Conservation (phyloP, 2,888 invertebrate genomes). For the Eulithis testata region DNA sequence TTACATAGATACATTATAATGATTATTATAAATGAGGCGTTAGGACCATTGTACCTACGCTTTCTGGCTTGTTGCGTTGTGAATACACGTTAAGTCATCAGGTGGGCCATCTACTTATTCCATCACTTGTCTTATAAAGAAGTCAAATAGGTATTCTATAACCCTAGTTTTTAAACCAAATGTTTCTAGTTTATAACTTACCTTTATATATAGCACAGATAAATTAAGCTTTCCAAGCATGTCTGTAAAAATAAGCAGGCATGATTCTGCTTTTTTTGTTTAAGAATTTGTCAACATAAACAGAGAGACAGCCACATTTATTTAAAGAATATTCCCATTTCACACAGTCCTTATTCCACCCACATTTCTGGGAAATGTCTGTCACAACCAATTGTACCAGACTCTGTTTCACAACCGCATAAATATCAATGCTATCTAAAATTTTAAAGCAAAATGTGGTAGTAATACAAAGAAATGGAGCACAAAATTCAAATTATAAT, state of each 20-base stretch:
- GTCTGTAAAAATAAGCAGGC: background rate
- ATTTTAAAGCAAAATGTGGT: constrained; percentile 17
- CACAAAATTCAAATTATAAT: background rate
- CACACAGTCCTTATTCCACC: constrained; percentile 50
- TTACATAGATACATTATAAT: too few species aligned
- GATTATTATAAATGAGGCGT: too few species aligned
- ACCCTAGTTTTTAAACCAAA: too few species aligned
- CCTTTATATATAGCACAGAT: too few species aligned
- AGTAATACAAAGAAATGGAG: constrained; percentile 5
- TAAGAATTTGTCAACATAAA: constrained; percentile 24
- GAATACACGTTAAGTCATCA: too few species aligned
- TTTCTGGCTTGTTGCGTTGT: too few species aligned
- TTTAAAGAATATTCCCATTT: constrained; percentile 54
- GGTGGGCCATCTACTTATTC: too few species aligned
- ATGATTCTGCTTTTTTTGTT: background rate
- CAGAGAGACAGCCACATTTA: constrained; percentile 45
- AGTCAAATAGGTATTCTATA: too few species aligned
- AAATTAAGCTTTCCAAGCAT: too few species aligned
- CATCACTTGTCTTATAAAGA: too few species aligned
- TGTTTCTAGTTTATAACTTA: too few species aligned
- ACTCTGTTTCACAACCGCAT: constrained; percentile 62
- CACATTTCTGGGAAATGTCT: constrained; percentile 59
- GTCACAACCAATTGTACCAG: constrained; percentile 67
- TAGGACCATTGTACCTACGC: too few species aligned
- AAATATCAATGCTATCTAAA: constrained; percentile 59